Evolutionary conservation across 1,140 invertebrate species (phyloP).

Genomic region (Sitobion miscanthi): DNA sequence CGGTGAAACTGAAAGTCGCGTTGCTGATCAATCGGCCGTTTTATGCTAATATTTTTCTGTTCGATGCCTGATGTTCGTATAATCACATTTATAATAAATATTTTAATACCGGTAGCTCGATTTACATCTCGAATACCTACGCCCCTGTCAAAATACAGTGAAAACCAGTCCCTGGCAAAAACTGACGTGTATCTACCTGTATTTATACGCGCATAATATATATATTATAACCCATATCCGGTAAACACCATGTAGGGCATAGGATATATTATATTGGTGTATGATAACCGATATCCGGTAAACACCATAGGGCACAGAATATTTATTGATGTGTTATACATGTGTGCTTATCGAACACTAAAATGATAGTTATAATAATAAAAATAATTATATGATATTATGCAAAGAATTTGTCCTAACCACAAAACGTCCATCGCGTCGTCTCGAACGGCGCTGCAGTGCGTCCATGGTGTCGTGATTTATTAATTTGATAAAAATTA

Average conservation of each 20-base stretch:
- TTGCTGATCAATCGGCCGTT: not conserved
- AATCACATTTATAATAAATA: not conserved
- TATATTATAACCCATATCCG: not conserved
- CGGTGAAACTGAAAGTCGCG: constrained; percentile 39
- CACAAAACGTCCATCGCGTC: not conserved
- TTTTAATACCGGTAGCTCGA: constrained; percentile 51
- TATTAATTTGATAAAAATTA: too few relatives aligned
- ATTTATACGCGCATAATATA: not conserved
- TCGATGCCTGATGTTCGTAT: not conserved
- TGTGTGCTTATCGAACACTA: too few relatives aligned
- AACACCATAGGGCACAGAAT: not conserved
- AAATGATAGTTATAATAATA: not conserved
- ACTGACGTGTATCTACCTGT: not conserved
- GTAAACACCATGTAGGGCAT: not conserved
- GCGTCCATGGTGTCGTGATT: too few relatives aligned
- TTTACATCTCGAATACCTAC: constrained; percentile 24
- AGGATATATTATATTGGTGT: not conserved
- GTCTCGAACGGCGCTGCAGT: too few relatives aligned
- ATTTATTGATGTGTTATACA: not conserved
- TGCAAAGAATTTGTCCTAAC: not conserved
- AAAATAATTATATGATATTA: not conserved
- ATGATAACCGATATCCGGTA: not conserved
- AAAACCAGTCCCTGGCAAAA: constrained; percentile 41
- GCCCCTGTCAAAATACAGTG: constrained; percentile 45
- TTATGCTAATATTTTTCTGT: constrained; percentile 49